These are phyloP conservation scores for Oryzias sinensis DNA, from an alignment of 2,797 vertebrate species.

Conservation along the genomic window DNA sequence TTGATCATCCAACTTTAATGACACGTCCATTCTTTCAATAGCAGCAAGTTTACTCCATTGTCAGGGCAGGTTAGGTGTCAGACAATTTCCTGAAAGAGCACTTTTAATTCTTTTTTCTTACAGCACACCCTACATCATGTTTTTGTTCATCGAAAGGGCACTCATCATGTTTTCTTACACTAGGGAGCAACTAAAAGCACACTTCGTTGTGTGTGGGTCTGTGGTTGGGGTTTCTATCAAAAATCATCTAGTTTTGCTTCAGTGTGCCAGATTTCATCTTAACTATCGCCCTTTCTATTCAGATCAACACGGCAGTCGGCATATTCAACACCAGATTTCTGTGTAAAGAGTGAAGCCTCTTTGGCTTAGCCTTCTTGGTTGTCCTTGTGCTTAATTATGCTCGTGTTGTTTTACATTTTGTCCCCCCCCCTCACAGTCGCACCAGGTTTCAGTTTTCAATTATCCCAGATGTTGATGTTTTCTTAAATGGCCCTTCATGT, in stretches of 20 bases:
- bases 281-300: neutral
- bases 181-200: neutral
- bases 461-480: too few species aligned
- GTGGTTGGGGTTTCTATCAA: neutral
- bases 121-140: neutral
- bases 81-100: neutral
- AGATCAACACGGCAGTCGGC: too few species aligned
- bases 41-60: neutral
- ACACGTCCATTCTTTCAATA: neutral
- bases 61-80: neutral
- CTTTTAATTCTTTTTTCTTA: neutral
- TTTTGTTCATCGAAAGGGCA: neutral
- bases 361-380: too few species aligned
- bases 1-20: neutral
- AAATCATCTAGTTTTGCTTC: neutral
- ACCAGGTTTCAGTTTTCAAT: too few species aligned
- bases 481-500: too few species aligned
- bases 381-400: too few species aligned
- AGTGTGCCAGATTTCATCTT: neutral
- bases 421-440: too few species aligned
- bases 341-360: too few species aligned
- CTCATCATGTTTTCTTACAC: neutral
- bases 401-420: too few species aligned
- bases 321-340: too few species aligned
- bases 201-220: neutral